phyloP scores from a whole-genome alignment of 2,888 invertebrate genomes.

The Synergus itoensis region DNA sequence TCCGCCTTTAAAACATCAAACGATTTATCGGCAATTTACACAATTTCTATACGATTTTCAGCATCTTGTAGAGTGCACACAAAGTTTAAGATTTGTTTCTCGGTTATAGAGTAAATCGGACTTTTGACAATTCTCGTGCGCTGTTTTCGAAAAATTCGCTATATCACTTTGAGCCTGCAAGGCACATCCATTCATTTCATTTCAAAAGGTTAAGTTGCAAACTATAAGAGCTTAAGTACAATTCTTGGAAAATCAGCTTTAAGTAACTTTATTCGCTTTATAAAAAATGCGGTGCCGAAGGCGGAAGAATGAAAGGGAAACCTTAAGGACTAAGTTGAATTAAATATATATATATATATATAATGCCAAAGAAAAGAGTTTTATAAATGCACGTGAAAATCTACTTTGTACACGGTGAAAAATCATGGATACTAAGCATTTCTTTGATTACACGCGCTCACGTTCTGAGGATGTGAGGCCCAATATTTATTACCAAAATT shows the following conservation, averaged over 20 bases:
- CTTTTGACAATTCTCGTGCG: neutral
- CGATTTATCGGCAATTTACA: conserved; percentile 46
- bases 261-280: conserved; percentile 61
- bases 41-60: conserved; percentile 28
- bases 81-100: conserved; percentile 18
- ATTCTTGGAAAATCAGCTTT: conserved; percentile 53
- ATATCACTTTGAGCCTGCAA: conserved; percentile 52
- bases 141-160: conserved; percentile 3
- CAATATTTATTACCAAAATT: no score
- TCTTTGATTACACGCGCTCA: no score
- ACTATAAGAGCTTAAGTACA: conserved; percentile 56
- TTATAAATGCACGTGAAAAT: conserved; percentile 61
- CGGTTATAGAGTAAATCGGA: conserved; percentile 29
- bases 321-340: conserved; percentile 61
- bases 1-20: conserved; percentile 44
- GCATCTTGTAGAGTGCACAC: neutral
- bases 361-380: conserved; percentile 58
- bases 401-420: conserved; percentile 38
- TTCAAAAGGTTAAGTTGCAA: conserved; percentile 63
- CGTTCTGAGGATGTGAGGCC: no score
- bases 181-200: conserved; percentile 59
- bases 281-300: conserved; percentile 61
- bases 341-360: conserved; percentile 64
- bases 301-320: conserved; percentile 56
- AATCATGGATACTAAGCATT: no score